Evolutionary conservation across 2,888 invertebrate genomes (phyloP).

Genomic region (Drosophila merina): DNA sequence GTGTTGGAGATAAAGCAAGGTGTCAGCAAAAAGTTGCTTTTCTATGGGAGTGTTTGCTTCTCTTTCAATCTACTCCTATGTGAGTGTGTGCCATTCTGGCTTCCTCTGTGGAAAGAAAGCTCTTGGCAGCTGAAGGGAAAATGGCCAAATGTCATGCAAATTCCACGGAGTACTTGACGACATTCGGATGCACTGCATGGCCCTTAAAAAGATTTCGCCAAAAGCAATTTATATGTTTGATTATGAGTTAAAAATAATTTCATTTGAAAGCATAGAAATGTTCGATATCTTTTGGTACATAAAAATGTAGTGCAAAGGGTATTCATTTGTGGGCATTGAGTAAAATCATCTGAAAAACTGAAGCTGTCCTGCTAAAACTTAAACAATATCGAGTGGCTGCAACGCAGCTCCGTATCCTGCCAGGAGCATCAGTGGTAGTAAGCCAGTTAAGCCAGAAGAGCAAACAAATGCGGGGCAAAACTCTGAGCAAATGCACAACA

Average conservation of each 20-base stretch:
- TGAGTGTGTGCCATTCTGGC: conserved; percentile 22
- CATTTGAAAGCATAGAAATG: conserved; percentile 3
- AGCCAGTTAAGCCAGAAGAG: conserved; percentile 71
- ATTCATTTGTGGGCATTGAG: conserved; percentile 30
- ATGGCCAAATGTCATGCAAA: conserved; percentile 39
- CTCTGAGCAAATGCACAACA: conserved; percentile 72
- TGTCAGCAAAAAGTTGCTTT: conserved; percentile 47
- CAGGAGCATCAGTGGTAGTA: conserved; percentile 53
- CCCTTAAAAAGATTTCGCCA: neutral
- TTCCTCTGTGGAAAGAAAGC: conserved; percentile 28
- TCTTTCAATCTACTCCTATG: conserved; percentile 26
- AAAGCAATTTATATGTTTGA: conserved; percentile 2
- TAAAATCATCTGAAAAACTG: neutral
- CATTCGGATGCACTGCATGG: conserved; percentile 35
- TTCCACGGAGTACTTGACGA: conserved; percentile 10
- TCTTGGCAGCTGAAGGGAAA: conserved; percentile 21
- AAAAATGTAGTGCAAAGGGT: conserved; percentile 11
- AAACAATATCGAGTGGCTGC: conserved; percentile 40
- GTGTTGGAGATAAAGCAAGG: conserved; percentile 41
- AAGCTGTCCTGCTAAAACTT: conserved; percentile 38
- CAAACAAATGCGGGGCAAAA: conserved; percentile 70
- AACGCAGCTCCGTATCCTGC: conserved; percentile 15
- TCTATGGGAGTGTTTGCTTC: conserved; percentile 31
- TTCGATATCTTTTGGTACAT: conserved; percentile 28
- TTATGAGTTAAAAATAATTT: conserved; percentile 6